phyloP scores from a whole-genome alignment of 2,888 invertebrate genomes.

The Bombylius major region DNA sequence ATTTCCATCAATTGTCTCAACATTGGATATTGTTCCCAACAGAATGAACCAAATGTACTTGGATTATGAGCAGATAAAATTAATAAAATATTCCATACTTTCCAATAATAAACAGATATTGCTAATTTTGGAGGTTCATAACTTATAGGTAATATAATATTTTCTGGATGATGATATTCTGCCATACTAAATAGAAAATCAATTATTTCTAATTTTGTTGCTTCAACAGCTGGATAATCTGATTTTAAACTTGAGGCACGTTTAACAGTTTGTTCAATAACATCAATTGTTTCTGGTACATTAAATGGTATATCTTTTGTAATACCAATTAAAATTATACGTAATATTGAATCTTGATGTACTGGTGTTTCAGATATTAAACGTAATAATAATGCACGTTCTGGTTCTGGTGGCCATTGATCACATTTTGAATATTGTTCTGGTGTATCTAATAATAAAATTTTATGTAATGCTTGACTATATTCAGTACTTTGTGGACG shows the following conservation, averaged over 20 bases:
- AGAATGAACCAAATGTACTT: constrained; percentile 66
- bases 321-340: constrained; percentile 68
- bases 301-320: constrained; percentile 64
- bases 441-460: constrained; percentile 60
- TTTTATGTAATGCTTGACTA: constrained; percentile 64
- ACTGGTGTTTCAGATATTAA: constrained; percentile 81
- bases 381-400: constrained; percentile 63
- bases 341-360: constrained; percentile 68
- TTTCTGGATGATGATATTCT: constrained; percentile 86
- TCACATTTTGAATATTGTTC: constrained; percentile 73
- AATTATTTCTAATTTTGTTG: constrained; percentile 72
- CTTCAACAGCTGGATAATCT: constrained; percentile 56
- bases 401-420: constrained; percentile 87
- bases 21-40: constrained; percentile 85
- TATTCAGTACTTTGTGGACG: constrained; percentile 59
- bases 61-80: constrained; percentile 91
- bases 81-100: constrained; percentile 77
- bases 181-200: constrained; percentile 84
- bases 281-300: constrained; percentile 72
- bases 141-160: constrained; percentile 74
- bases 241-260: constrained; percentile 67
- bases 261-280: constrained; percentile 72
- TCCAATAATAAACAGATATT: constrained; percentile 89
- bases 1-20: constrained; percentile 86
- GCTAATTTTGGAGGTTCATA: constrained; percentile 74